Evolutionary conservation across 37 sponge, comb jelly and placozoan genomes (phyloP), one percentile per base, ranked within the genome.

Genomic region (Eunapius fragilis): DNA sequence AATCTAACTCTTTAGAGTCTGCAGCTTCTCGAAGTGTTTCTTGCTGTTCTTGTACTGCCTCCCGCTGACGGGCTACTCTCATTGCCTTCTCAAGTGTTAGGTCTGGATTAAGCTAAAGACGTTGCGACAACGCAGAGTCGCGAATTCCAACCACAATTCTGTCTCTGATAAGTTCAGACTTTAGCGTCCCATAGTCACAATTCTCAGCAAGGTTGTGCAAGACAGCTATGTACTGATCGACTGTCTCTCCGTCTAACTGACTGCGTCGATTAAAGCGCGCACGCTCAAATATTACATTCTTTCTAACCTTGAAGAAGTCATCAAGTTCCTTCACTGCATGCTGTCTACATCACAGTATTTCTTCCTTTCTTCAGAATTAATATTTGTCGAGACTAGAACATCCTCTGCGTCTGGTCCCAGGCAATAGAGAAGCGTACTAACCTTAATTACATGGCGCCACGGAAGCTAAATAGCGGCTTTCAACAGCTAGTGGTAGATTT

Each of bases 41-140:
- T 24, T 58, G 73, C 77, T 82, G 88, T 69, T 82, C 88, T 26
- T 68, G 23, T 77, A 77, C 78, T 77, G 78, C 41, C 27, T 77
- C 78, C 33, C 11, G 30, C 33, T 77, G 78, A 36, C 33, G 78
- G 27, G 78, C 37, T 32, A 27, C 41, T 27, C 26, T 38, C 37
- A 37, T 38, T 77, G 37, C 78, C 33, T 77, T 77, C 81, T 80
- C 68, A 25, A 80, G 68, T 30, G 81, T 80, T 28, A 67, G 31
- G 31, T 31, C 81, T 28, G 25, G 26, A 30, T 80, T 31, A 34
- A 80, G 69, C 81, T 80, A 70, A 27, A 80, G 81, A 27, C 68
- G 9, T 33, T 80, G 68, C 17, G 81, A 80, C 31, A 80, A 30
- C 25, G 28, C 33, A 28, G 4, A 31, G 68, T 80, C 67, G 10